Conservation (phyloP, 1,140 invertebrate genomes). For the Microplitis demolitor region DNA sequence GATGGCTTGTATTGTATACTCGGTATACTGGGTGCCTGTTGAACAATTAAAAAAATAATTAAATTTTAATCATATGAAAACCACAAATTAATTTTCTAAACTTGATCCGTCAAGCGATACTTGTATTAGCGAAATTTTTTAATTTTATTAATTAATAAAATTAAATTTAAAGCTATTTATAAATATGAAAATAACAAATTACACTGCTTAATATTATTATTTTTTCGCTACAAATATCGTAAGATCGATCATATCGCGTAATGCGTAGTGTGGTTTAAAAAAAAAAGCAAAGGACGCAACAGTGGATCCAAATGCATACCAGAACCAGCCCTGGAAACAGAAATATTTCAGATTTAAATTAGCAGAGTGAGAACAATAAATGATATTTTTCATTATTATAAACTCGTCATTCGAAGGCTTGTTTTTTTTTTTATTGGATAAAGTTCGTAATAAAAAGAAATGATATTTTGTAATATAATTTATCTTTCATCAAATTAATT, state of each 20-base stretch:
- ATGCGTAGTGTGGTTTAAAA: conserved; percentile 20
- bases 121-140: not conserved
- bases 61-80: conserved; percentile 12
- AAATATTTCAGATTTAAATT: conserved; percentile 46
- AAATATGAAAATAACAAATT: not conserved
- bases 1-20: conserved; percentile 79
- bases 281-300: conserved; percentile 29
- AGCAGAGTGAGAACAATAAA: conserved; percentile 30
- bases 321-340: conserved; percentile 51
- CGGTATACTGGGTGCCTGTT: conserved; percentile 69
- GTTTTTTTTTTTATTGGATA: not conserved
- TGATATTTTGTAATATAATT: not conserved
- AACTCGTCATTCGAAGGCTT: conserved; percentile 17
- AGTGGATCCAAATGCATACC: conserved; percentile 42
- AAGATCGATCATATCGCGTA: conserved; percentile 17
- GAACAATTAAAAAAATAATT: conserved; percentile 32
- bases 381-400: not conserved
- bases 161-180: not conserved
- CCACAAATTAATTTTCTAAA: conserved; percentile 17
- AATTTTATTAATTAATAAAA: not conserved
- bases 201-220: not conserved
- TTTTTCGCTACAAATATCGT: conserved; percentile 20
- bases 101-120: conserved; percentile 10
- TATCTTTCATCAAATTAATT: not conserved
- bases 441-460: not conserved